Percentiles rank a stretch among this genome's conserved stretches.
These are phyloP conservation scores for Aphis gossypii DNA, from an alignment of 1,140 invertebrate genomes.

Conservation along the genomic window DNA sequence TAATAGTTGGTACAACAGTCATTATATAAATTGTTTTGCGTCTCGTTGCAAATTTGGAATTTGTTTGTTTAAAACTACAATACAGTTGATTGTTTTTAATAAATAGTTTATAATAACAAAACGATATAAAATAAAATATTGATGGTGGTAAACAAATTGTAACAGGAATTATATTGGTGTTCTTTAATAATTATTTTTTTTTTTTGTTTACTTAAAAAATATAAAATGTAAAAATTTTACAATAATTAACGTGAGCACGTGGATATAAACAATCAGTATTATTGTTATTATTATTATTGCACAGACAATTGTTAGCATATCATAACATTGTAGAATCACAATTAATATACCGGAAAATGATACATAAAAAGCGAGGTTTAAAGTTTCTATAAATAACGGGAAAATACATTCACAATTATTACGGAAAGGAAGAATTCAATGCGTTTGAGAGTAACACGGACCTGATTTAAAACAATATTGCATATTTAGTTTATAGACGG, in stretches of 20 bases:
- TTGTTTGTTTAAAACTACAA: conserved; percentile 1
- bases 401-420: neutral
- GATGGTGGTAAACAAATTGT: neutral
- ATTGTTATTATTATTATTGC: conserved; percentile 4
- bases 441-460: neutral
- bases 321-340: neutral
- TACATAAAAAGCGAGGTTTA: neutral
- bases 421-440: neutral
- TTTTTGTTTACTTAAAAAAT: conserved; percentile 35
- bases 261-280: neutral
- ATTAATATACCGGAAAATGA: neutral
- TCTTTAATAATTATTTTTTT: conserved; percentile 1
- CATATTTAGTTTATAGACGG: neutral
- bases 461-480: neutral
- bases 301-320: neutral
- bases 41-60: conserved; percentile 23
- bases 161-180: conserved; percentile 16
- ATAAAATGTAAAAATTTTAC: conserved; percentile 47
- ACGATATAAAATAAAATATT: conserved; percentile 30
- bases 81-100: conserved; percentile 31
- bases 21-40: conserved; percentile 32
- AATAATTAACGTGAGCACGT: conserved; percentile 24
- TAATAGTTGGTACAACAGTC: conserved; percentile 9
- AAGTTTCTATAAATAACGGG: neutral
- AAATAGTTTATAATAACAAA: conserved; percentile 41